These are phyloP conservation scores for Callopanchax toddi DNA, from an alignment of 2,113 vertebrate species.

Conservation along the genomic window DNA sequence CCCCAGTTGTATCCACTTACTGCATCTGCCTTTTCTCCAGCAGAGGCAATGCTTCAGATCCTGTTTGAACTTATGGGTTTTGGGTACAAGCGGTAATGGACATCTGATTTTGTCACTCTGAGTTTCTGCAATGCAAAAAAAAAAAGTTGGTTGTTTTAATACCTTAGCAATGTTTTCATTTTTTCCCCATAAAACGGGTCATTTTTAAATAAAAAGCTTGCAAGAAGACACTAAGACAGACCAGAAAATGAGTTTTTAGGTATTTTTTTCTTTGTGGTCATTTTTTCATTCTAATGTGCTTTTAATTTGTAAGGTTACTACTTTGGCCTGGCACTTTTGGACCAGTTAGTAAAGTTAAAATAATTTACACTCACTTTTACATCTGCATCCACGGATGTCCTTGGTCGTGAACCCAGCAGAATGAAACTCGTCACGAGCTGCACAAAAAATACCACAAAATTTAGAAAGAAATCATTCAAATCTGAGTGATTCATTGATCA, in stretches of 20 bases:
- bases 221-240: too few species aligned
- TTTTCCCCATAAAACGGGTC: neutral
- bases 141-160: neutral
- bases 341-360: too few species aligned
- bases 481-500: neutral
- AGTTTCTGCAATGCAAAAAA: neutral
- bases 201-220: too few species aligned
- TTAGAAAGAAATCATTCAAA: constrained; percentile 2
- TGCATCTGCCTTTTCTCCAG: neutral
- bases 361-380: constrained; percentile 60
- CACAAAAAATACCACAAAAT: neutral
- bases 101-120: constrained; percentile 7
- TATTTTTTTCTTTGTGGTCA: too few species aligned
- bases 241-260: too few species aligned
- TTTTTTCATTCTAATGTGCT: too few species aligned
- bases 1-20: neutral
- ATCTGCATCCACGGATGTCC: constrained; percentile 42
- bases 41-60: neutral
- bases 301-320: too few species aligned
- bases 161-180: too few species aligned
- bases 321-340: too few species aligned
- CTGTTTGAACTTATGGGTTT: too few species aligned
- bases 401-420: neutral
- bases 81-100: neutral
- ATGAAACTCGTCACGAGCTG: constrained; percentile 5